These are phyloP conservation scores for Gastracanthus pulcherrimus DNA, from an alignment of 2,888 invertebrate species.

Conservation along the genomic window DNA sequence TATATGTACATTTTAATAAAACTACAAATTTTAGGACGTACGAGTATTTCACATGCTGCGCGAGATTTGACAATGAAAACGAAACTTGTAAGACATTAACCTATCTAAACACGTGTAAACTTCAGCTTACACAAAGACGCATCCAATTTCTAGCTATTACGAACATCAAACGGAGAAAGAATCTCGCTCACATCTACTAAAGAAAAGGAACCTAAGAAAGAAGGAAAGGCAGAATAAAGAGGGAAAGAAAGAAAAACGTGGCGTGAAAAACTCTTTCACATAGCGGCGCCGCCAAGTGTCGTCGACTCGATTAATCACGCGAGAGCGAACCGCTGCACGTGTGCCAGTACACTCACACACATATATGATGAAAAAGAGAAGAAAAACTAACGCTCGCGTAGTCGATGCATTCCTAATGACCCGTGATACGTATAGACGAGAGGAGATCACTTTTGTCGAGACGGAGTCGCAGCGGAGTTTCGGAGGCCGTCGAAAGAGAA, in stretches of 20 bases:
- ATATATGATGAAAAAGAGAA: not conserved
- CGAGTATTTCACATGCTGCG: no score
- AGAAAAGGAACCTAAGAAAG: not conserved
- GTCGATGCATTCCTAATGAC: conserved; percentile 1
- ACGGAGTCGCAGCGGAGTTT: no score
- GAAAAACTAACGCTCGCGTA: not conserved
- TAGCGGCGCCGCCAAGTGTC: not conserved
- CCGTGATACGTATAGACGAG: not conserved
- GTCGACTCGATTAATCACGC: not conserved
- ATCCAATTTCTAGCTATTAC: no score
- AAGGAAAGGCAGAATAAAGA: not conserved
- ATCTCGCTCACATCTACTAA: not conserved
- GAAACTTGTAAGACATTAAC: no score
- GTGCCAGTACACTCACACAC: not conserved
- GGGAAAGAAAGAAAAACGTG: not conserved
- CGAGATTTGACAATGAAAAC: no score
- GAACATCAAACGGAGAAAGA: not conserved
- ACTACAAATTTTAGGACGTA: no score
- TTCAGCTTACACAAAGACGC: no score
- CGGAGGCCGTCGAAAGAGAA: not conserved
- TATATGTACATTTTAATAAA: no score
- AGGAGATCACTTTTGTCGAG: not conserved
- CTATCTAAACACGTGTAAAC: no score
- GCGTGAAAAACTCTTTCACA: not conserved
- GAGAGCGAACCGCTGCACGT: not conserved